Evolutionary conservation across 37 sponge, comb jelly and placozoan species (phyloP).

Genomic region (Haliclona indistincta): DNA sequence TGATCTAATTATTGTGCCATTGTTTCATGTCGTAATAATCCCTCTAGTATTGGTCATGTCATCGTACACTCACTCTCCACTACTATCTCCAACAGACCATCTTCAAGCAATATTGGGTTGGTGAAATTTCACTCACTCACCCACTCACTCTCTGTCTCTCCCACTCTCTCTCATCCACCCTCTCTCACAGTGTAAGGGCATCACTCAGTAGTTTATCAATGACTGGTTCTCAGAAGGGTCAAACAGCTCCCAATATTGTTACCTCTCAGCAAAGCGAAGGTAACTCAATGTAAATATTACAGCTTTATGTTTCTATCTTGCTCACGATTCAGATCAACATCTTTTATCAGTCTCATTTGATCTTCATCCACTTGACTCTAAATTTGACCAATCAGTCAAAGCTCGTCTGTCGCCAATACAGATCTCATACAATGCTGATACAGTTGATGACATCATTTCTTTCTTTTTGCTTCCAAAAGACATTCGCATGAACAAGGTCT

Average conservation of each 20-base stretch:
- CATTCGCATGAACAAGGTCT: constrained; percentile 65
- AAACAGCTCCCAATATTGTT: neutral
- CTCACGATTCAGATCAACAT: neutral
- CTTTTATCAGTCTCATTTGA: constrained; percentile 59
- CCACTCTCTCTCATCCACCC: no score
- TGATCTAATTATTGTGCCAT: neutral
- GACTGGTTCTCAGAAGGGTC: neutral
- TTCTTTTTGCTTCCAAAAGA: constrained; percentile 66
- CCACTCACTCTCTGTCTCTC: no score
- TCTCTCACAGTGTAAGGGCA: no score
- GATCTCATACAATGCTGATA: constrained; percentile 68
- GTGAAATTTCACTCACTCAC: no score
- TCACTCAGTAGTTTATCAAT: no score
- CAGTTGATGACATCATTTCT: constrained; percentile 66
- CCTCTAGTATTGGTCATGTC: neutral
- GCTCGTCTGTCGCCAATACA: constrained; percentile 47
- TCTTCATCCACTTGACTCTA: constrained; percentile 55
- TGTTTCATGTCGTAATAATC: neutral
- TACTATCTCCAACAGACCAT: no score
- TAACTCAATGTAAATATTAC: no score
- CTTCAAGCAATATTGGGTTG: no score
- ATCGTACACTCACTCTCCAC: neutral
- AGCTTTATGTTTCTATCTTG: neutral
- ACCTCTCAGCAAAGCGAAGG: neutral
- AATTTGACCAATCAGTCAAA: constrained; percentile 42